Conservation (phyloP, 1,140 invertebrate species). For the Bombus superbus region DNA sequence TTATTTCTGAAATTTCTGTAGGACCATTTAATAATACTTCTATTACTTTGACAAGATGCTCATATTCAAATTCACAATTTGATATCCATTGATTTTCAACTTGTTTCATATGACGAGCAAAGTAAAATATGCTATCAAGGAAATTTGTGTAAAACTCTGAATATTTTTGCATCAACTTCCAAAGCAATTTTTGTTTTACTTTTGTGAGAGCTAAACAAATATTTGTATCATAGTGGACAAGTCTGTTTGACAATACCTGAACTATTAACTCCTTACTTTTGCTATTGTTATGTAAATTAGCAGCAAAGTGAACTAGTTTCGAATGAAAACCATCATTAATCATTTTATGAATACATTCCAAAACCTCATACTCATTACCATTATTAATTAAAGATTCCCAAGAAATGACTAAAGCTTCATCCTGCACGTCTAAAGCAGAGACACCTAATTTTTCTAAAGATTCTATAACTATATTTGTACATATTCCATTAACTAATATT, state of each 20-base stretch:
- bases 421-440: constrained; percentile 62
- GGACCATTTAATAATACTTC: constrained; percentile 72
- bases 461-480: constrained; percentile 69
- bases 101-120: constrained; percentile 80
- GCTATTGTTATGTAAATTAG: constrained; percentile 67
- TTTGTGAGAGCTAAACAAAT: constrained; percentile 81
- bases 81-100: constrained; percentile 76
- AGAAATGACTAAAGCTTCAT: constrained; percentile 71
- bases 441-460: constrained; percentile 68
- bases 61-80: constrained; percentile 80
- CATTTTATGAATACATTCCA: constrained; percentile 73
- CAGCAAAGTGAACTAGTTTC: constrained; percentile 66
- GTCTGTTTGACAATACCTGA: constrained; percentile 78
- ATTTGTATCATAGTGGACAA: constrained; percentile 78
- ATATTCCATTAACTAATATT: constrained; percentile 65
- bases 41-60: constrained; percentile 80
- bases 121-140: constrained; percentile 84
- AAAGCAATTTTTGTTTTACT: constrained; percentile 78
- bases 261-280: constrained; percentile 80
- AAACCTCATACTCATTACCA: constrained; percentile 72
- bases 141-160: constrained; percentile 81
- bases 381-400: constrained; percentile 76
- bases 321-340: constrained; percentile 71
- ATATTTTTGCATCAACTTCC: constrained; percentile 79
- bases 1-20: constrained; percentile 55